Evolutionary conservation across 2,888 invertebrate species (phyloP).

Genomic region (Zygaena filipendulae): DNA sequence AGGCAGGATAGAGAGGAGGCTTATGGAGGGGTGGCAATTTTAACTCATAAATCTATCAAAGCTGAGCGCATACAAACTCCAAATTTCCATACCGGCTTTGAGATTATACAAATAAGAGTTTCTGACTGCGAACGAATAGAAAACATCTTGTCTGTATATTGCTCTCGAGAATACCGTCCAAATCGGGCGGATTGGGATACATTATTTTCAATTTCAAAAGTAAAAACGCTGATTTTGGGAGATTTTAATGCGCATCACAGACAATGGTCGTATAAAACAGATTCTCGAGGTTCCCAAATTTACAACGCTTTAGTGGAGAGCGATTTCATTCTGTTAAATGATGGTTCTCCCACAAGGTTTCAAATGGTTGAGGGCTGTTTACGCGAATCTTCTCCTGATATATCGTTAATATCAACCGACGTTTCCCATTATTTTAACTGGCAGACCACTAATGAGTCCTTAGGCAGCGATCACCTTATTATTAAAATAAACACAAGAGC

Average conservation of each 20-base stretch:
- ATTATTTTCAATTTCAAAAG: constrained; percentile 5
- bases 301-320: constrained; percentile 6
- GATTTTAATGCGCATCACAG: constrained; percentile 13
- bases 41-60: constrained; percentile 3
- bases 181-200: constrained; percentile 10
- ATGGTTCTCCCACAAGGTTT: constrained; percentile 8
- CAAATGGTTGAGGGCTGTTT: constrained; percentile 5
- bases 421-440: constrained; percentile 6
- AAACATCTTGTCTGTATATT: constrained; percentile 12
- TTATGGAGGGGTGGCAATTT: constrained; percentile 2
- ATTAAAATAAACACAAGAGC: too few relatives aligned
- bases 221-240: constrained; percentile 6
- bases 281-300: constrained; percentile 8
- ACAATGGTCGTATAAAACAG: constrained; percentile 11
- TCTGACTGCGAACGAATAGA: constrained; percentile 11
- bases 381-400: constrained; percentile 9
- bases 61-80: neutral
- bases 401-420: constrained; percentile 8
- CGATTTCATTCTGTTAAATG: constrained; percentile 8
- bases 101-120: constrained; percentile 8
- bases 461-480: constrained; percentile 14
- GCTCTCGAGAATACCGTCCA: constrained; percentile 5
- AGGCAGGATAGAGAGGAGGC: constrained; percentile 1
- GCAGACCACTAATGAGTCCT: constrained; percentile 10
- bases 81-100: neutral